Conservation (phyloP, 2,888 invertebrate species). For the Shargacucullia verbasci region DNA sequence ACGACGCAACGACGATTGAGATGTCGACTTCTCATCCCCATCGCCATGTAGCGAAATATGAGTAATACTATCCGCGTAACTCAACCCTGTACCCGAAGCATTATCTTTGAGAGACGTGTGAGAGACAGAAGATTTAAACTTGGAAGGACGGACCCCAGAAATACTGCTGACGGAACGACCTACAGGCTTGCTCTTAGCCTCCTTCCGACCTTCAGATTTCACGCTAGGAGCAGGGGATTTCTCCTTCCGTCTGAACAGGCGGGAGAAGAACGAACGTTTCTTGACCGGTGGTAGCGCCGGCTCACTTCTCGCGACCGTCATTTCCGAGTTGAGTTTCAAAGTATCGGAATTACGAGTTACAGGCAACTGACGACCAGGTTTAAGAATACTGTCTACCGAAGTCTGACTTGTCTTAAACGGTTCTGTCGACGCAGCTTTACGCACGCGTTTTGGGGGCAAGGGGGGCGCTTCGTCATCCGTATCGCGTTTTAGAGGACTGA, state of each 20-base stretch:
- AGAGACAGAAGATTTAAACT: slow-evolving; percentile 79
- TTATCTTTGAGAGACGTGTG: slow-evolving; percentile 82
- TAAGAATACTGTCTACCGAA: slow-evolving; percentile 79
- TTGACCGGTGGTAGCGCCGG: slow-evolving; percentile 83
- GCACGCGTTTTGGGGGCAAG: slow-evolving; percentile 93
- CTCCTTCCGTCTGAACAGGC: slow-evolving; percentile 81
- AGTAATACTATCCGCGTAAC: slow-evolving; percentile 89
- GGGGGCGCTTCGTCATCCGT: slow-evolving; percentile 92
- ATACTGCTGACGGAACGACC: slow-evolving; percentile 90
- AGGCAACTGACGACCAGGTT: slow-evolving; percentile 77
- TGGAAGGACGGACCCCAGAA: slow-evolving; percentile 89
- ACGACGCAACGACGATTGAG: slow-evolving; percentile 71
- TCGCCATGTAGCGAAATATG: slow-evolving; percentile 91
- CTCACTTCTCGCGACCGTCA: slow-evolving; percentile 77
- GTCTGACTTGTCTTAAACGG: slow-evolving; percentile 81
- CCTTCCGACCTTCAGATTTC: slow-evolving; percentile 74
- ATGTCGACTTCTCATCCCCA: slow-evolving; percentile 76
- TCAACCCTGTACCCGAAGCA: slow-evolving; percentile 78
- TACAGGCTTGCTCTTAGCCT: slow-evolving; percentile 79
- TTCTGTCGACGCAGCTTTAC: slow-evolving; percentile 83
- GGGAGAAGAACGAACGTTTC: slow-evolving; percentile 85
- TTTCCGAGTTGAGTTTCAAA: slow-evolving; percentile 58
- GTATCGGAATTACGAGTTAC: slow-evolving; percentile 69
- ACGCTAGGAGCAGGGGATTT: slow-evolving; percentile 84
- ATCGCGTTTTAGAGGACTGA: slow-evolving; percentile 86